Base-by-base conservation (phyloP, 2,888 invertebrate genomes). In the Anthophora plumipes region DNA sequence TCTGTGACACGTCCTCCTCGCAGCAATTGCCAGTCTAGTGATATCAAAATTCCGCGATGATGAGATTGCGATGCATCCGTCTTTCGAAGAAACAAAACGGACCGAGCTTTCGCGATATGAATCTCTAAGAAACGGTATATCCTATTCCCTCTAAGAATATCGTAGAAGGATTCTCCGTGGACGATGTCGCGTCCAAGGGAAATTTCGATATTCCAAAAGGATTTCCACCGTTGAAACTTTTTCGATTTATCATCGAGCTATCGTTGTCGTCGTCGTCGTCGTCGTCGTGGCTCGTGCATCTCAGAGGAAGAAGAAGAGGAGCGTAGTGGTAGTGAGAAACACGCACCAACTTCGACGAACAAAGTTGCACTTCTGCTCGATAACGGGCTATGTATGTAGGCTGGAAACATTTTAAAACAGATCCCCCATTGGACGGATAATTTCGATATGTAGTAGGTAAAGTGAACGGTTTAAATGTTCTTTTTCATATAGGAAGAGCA, bases 211-310 rank as follows among this genome's bases (percentile, higher is more conserved):
- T 80, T 68, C 71, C 43, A 41, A 41, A n/a, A 11, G 57, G 50
- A 69, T 75, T 43, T 68, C 63, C 43, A 41, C 12, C n/a, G 12
- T 50, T 43, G 61, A 66, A 84, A 84, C 68, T 84, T 84, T 84
- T 74, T 84, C 83, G 76, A 84, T 81, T 77, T 73, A 83, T 83
- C 83, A 77, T 83, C 70, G 52, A 52, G 25, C 59, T 54, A 43
- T 73, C 63, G n/a, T n/a, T n/a, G n/a, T n/a, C n/a, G n/a, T n/a
- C n/a, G n/a, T n/a, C n/a, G n/a, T n/a, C n/a, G n/a, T n/a, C n/a
- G n/a, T n/a, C n/a, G 14, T 37, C 37, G 54, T 7, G 69, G 48
- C 39, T 67, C 25, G 43, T 39, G 70, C 48, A 55, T 37, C 39
- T 55, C 48, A 12, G 9, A 14, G 50, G 20, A 46, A 54, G 48